These are phyloP conservation scores for Actinernus sp. DNA, from an alignment of 92 coral and sea anemone genomes.

Conservation along the genomic window DNA sequence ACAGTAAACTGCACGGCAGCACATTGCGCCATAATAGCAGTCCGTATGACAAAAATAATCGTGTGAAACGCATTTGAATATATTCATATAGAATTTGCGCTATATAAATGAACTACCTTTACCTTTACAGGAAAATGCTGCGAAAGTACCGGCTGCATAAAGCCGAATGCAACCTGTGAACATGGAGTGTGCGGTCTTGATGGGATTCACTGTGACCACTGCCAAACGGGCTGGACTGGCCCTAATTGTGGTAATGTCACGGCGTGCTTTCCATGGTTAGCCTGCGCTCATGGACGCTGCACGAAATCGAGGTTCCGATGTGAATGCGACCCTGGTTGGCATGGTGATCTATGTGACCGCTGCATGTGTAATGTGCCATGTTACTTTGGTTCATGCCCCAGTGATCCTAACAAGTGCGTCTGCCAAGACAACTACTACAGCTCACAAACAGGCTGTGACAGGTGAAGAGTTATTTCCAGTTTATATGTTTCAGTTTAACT, in stretches of 20 bases:
- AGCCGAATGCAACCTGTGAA: slow-evolving; percentile 73
- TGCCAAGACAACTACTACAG: slow-evolving; percentile 70
- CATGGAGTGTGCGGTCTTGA: slow-evolving; percentile 82
- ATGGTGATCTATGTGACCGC: slow-evolving; percentile 90
- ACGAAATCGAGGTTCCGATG: slow-evolving; percentile 77
- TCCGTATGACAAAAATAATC: no score
- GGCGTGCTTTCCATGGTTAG: slow-evolving; percentile 84
- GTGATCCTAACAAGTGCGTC: slow-evolving; percentile 83
- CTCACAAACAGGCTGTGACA: slow-evolving; percentile 81
- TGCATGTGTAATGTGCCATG: slow-evolving; percentile 75
- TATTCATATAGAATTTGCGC: no score
- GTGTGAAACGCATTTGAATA: no score
- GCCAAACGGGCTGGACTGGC: slow-evolving; percentile 83
- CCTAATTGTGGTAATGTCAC: slow-evolving; percentile 72
- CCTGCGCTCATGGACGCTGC: slow-evolving; percentile 84
- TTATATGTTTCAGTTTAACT: no score
- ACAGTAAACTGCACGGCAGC: no score
- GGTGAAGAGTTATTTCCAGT: no score
- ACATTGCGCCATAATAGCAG: no score
- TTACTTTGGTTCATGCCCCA: slow-evolving; percentile 74
- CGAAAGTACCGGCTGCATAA: slow-evolving; percentile 75
- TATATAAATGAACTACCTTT: no score
- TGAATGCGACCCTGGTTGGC: slow-evolving; percentile 93
- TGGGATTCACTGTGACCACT: slow-evolving; percentile 65
- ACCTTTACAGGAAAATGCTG: slow-evolving; percentile 78